Base-by-base conservation (phyloP, 1,140 invertebrate genomes). In the Drosophila pectinifera region DNA sequence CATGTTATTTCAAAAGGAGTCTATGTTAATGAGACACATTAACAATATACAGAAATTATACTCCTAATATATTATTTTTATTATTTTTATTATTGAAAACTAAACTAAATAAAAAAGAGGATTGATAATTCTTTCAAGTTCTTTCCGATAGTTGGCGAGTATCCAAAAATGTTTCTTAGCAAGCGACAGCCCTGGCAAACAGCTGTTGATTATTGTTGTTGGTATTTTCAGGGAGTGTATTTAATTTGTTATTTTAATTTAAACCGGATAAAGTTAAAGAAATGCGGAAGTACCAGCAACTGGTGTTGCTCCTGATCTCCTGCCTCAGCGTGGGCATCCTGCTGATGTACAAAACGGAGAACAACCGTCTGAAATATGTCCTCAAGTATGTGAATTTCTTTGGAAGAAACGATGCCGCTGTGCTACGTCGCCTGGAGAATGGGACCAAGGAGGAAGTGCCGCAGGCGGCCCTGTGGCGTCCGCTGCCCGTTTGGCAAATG, bases 331-430 rank as follows among this genome's bases (percentile, higher is more conserved):
- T 96, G 16, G 82, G 93, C 18, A 93, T 95, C 10, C 92, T 96
- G 45, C 82, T 96, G 11, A 93, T 96, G 69, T 96, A 96, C 83
- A 93, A 95, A 62, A 95, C 95, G 74, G 95, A 96, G 82, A 96
- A 96, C 73, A 94, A 95, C 80, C 94, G 94, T 26, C 88, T 96
- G 1, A 93, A 95, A 72, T 95, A 95, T 80, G 95, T 96, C 0
- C 83, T 96, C 14, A 94, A 95, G 92, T 95, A 95, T 10, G 94
- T 96, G 3, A 95, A 96, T 89, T 95, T 95, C 63, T 96, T 96
- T 84, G 95, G 95, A 1, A 93, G 91, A 0, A 92, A 78, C 26
- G 91, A 91, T 78, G 91, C 78, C 4, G 86, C 78, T 6, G 75
- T 90, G 24, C 53, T 92, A 38, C 69, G 80, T 0, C 75, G 80